Percentiles rank a stretch among this genome's conserved stretches.
These are phyloP conservation scores for Marmota flaviventris DNA, from an alignment of 2,113 vertebrate species.

Conservation along the genomic window DNA sequence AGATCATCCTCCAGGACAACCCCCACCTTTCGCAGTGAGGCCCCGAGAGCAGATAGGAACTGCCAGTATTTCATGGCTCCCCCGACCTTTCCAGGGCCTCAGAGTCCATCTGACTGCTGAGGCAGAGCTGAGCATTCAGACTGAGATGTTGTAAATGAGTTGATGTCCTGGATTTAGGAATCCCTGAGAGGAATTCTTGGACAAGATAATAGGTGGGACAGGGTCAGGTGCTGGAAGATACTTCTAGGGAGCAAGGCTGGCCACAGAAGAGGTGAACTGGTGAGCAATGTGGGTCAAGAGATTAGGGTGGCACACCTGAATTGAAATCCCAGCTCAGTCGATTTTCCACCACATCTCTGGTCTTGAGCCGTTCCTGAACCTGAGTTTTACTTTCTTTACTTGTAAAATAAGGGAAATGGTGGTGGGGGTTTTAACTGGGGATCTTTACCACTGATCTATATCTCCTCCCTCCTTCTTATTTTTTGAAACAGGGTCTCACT, in stretches of 20 bases:
- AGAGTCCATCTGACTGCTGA: neutral
- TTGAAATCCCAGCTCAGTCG: neutral
- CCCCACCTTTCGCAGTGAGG: neutral
- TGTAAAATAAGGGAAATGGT: neutral
- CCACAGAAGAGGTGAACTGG: neutral
- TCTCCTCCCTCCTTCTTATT: too few species aligned
- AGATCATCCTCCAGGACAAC: neutral
- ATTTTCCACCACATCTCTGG: neutral
- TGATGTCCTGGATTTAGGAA: neutral
- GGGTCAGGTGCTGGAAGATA: neutral
- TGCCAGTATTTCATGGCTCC: neutral
- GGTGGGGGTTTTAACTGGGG: too few species aligned
- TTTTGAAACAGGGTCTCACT: too few species aligned
- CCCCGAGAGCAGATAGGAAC: too few species aligned
- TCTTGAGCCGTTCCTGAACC: neutral
- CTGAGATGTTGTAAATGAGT: neutral
- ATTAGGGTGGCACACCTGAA: neutral
- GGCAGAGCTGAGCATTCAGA: neutral
- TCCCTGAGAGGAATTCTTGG: neutral
- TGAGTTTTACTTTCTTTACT: neutral
- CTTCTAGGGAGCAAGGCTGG: neutral
- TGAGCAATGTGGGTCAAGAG: neutral
- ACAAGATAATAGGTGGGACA: neutral
- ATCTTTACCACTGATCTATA: too few species aligned
- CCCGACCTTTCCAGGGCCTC: neutral